Base-by-base conservation (phyloP, 2,113 vertebrate genomes). In the Peromyscus californicus region DNA sequence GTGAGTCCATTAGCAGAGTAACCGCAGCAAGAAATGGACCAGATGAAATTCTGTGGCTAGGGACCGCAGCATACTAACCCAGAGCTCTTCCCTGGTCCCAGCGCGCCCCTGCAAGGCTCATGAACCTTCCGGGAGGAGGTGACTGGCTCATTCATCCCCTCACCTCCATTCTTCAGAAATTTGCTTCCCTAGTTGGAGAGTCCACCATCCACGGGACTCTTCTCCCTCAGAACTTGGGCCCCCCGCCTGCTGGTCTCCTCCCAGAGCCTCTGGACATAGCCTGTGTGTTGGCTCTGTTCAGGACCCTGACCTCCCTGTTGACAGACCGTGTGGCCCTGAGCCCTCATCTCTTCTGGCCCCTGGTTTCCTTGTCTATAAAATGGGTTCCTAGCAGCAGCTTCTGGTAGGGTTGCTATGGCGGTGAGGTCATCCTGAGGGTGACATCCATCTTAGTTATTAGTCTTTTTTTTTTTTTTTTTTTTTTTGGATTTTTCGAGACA, bases 211-310 rank as follows among this genome's bases (percentile, higher is more conserved):
- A 83, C 8, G 63, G 82, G 76, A 74, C 10, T 12, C 76, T 79
- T 51, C 83, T n/a, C 39, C 3, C 16, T 42, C 89, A 21, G 80
- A 26, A 51, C 51, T 69, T 0, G 9, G 22, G 19, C 0, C 1
- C 45, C 87, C 51, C 36, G 10, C 26, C 1, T 24, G 0, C 67
- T 0, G 16, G 59, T 19, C 24, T 67, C 48, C 33, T 3, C 36
- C 0, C 0, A 11, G 12, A 16, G 67, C 63, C 45, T 67, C 91
- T 19, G 3, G 0, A 2, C 15, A 17, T 15, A 3, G 21, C 26
- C 45, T 0, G 0, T 0, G 3, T 3, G 29, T 33, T 5, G 16
- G 29, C n/a, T 24, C 19, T 0, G 0, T 0, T 0, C 59, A 5
- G 54, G 78, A 15, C 24, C 51, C 84, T 17, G 26, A 4, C 84